A percentile compares a stretch with the other conserved stretches of the same genome.
These are phyloP conservation scores for Cisticola juncidis DNA, from an alignment of 2,113 vertebrate species.

Conservation along the genomic window DNA sequence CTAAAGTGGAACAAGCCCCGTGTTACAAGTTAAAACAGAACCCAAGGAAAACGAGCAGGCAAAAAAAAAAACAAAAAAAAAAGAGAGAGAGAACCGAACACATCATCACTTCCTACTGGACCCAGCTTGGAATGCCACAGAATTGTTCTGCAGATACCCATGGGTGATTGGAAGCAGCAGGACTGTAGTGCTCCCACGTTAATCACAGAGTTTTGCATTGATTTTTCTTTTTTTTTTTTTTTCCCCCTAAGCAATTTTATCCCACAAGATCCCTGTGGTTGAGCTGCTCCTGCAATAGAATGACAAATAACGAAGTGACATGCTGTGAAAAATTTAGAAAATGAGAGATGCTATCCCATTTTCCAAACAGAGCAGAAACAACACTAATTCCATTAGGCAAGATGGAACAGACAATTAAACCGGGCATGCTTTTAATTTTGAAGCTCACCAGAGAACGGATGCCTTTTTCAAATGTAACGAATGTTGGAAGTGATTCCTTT, in stretches of 20 bases:
- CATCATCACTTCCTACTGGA: background rate
- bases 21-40: background rate
- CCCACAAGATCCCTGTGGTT: constrained; percentile 18
- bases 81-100: background rate
- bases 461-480: background rate
- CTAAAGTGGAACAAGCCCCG: background rate
- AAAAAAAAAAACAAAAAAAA: background rate
- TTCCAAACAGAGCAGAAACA: constrained; percentile 44
- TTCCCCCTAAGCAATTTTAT: constrained; percentile 28
- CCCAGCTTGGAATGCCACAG: background rate
- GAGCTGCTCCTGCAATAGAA: constrained; percentile 22
- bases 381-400: constrained; percentile 26
- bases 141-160: background rate
- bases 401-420: constrained; percentile 37
- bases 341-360: background rate
- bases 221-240: background rate
- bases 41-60: background rate
- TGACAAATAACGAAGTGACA: constrained; percentile 31
- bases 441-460: constrained; percentile 5
- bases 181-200: background rate
- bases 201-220: background rate
- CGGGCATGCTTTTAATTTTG: constrained; percentile 42
- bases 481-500: constrained; percentile 19
- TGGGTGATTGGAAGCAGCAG: background rate
- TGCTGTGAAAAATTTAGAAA: constrained; percentile 41